A percentile compares a stretch with the other conserved stretches of the same genome.
Conservation (phyloP, 2,888 invertebrate genomes). For the Papilio elwesi region DNA sequence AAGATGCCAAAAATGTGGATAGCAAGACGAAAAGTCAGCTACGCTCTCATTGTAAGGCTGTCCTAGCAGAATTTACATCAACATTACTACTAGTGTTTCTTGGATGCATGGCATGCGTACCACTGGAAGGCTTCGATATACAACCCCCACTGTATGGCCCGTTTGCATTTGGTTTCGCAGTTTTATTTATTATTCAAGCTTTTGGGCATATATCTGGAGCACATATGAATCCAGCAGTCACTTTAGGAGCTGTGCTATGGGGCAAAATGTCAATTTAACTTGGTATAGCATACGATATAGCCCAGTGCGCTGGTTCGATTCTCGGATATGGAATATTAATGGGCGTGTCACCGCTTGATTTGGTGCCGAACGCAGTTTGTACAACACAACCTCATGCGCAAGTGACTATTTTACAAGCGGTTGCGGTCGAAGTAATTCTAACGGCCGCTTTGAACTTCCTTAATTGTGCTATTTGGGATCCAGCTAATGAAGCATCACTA, state of each 20-base stretch:
- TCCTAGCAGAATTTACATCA: slow-evolving; percentile 87
- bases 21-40: not conserved
- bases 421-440: slow-evolving; percentile 86
- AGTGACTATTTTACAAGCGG: slow-evolving; percentile 78
- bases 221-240: slow-evolving; percentile 91
- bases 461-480: slow-evolving; percentile 89
- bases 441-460: slow-evolving; percentile 86
- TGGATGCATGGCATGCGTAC: slow-evolving; percentile 89
- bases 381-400: slow-evolving; percentile 83
- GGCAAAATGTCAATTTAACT: slow-evolving; percentile 81
- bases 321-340: slow-evolving; percentile 87
- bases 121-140: slow-evolving; percentile 64
- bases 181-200: slow-evolving; percentile 88
- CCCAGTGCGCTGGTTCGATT: slow-evolving; percentile 87
- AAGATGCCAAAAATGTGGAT: not conserved
- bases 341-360: slow-evolving; percentile 72
- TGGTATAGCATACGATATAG: slow-evolving; percentile 85
- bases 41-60: slow-evolving; percentile 57
- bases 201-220: slow-evolving; percentile 92
- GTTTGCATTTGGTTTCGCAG: slow-evolving; percentile 87
- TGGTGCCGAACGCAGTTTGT: slow-evolving; percentile 79
- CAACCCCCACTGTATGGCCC: slow-evolving; percentile 78
- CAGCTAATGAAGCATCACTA: slow-evolving; percentile 85
- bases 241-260: slow-evolving; percentile 86
- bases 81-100: slow-evolving; percentile 87